Evolutionary conservation across 2,797 vertebrate species (phyloP).

Genomic region (Limnodromus scolopaceus): DNA sequence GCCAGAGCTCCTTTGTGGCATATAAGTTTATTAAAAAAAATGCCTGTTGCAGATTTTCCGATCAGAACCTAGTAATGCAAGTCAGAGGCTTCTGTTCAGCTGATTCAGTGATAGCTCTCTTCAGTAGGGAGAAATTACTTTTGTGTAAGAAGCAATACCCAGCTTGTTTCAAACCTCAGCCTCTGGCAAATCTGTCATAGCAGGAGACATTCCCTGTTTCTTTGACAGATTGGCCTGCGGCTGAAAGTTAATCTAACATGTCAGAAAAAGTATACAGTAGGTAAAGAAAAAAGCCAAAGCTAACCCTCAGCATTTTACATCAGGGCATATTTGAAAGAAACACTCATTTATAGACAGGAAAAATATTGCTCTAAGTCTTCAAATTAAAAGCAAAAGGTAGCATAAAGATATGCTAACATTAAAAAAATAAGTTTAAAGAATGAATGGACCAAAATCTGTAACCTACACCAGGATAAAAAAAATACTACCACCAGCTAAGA

Average conservation of each 20-base stretch:
- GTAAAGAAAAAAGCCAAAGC: slow-evolving; percentile 40
- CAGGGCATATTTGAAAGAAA: slow-evolving; percentile 24
- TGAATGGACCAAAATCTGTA: neutral
- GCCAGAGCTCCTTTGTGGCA: slow-evolving; percentile 49
- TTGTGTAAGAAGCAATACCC: slow-evolving; percentile 78
- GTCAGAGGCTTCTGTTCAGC: slow-evolving; percentile 69
- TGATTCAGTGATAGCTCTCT: slow-evolving; percentile 76
- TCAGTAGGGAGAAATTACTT: slow-evolving; percentile 77
- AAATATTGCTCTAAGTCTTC: neutral
- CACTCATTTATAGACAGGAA: neutral
- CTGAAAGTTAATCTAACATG: slow-evolving; percentile 83
- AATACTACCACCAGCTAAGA: neutral
- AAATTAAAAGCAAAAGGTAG: slow-evolving; percentile 43
- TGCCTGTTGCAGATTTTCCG: slow-evolving; percentile 66
- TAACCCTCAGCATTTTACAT: slow-evolving; percentile 53
- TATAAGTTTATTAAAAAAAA: slow-evolving; percentile 70
- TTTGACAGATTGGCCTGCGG: slow-evolving; percentile 80
- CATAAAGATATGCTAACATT: slow-evolving; percentile 26
- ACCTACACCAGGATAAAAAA: neutral
- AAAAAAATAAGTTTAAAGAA: slow-evolving; percentile 26
- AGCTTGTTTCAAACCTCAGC: slow-evolving; percentile 79
- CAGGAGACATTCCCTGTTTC: slow-evolving; percentile 81
- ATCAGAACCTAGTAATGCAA: slow-evolving; percentile 70
- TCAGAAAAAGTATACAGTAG: slow-evolving; percentile 74
- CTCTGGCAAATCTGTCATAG: slow-evolving; percentile 80